Percentiles rank a stretch among this genome's conserved stretches.
phyloP scores from a whole-genome alignment of 2,888 invertebrate species.

The Platerodrilus igneus region DNA sequence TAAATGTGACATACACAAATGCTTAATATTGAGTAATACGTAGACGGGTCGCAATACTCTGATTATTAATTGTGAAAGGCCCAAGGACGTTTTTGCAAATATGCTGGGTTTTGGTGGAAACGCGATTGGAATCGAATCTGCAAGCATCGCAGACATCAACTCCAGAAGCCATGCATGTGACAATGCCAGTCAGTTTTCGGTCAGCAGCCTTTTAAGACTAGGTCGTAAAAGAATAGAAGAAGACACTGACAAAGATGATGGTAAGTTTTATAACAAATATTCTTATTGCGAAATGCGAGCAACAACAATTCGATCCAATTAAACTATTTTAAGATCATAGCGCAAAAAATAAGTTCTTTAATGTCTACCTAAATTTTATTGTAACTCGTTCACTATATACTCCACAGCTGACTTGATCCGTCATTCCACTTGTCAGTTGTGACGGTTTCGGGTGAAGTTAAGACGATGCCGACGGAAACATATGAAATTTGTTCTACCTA shows the following conservation, averaged over 20 bases:
- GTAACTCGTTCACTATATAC: slow-evolving; percentile 13
- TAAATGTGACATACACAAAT: slow-evolving; percentile 10
- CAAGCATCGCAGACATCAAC: slow-evolving; percentile 21
- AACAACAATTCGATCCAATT: slow-evolving; percentile 7
- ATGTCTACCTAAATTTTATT: slow-evolving; percentile 14
- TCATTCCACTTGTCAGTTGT: slow-evolving; percentile 20
- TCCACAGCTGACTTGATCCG: slow-evolving; percentile 22
- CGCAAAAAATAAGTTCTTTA: slow-evolving; percentile 9
- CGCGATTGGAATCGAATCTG: slow-evolving; percentile 28
- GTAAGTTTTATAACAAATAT: slow-evolving; percentile 37
- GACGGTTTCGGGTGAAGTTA: slow-evolving; percentile 16
- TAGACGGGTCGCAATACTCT: too few relatives aligned
- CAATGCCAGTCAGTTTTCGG: slow-evolving; percentile 45
- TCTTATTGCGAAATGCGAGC: neutral
- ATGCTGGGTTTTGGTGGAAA: slow-evolving; percentile 39
- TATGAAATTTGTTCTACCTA: slow-evolving; percentile 15
- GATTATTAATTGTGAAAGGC: too few relatives aligned
- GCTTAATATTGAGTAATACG: too few relatives aligned
- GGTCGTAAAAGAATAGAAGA: slow-evolving; percentile 38
- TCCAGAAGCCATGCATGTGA: slow-evolving; percentile 35
- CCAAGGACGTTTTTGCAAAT: too few relatives aligned
- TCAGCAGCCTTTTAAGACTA: slow-evolving; percentile 43
- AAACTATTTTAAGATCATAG: slow-evolving; percentile 15
- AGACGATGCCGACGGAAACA: slow-evolving; percentile 21
- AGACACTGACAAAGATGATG: slow-evolving; percentile 39